Evolutionary conservation across 2,797 vertebrate species (phyloP).

Genomic region (Urophycis tenuis): DNA sequence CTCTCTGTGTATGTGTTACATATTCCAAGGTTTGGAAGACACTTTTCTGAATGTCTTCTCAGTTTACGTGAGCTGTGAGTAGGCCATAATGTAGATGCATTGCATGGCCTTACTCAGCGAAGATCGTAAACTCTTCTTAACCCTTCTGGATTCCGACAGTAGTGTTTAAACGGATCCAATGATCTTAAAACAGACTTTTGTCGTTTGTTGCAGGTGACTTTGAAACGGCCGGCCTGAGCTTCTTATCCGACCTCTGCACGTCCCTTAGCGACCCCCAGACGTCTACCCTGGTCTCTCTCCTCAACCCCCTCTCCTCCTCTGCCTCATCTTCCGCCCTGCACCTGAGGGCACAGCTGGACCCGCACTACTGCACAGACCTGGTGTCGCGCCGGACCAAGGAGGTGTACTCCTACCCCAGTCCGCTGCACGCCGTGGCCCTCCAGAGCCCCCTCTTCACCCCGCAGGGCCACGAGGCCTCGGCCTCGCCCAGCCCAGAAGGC

Average conservation of each 20-base stretch:
- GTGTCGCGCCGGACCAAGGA: conserved; percentile 77
- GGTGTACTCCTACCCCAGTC: conserved; percentile 78
- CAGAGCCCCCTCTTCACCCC: conserved; percentile 79
- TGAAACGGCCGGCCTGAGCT: conserved; percentile 62
- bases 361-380: conserved; percentile 72
- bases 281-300: conserved; percentile 50
- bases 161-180: not conserved
- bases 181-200: not conserved
- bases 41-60: not conserved
- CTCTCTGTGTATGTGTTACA: not conserved
- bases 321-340: conserved; percentile 23
- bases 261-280: conserved; percentile 56
- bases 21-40: not conserved
- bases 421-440: conserved; percentile 77
- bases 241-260: conserved; percentile 68
- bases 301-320: conserved; percentile 36
- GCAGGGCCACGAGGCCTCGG: conserved; percentile 57
- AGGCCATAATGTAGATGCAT: not conserved
- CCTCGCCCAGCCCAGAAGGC: conserved; percentile 52
- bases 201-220: conserved; percentile 59
- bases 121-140: not conserved
- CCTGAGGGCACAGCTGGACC: conserved; percentile 64
- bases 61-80: not conserved
- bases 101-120: not conserved
- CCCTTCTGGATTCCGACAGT: not conserved